phyloP scores from a whole-genome alignment of 2,113 vertebrate species.

The Symphodus melops region DNA sequence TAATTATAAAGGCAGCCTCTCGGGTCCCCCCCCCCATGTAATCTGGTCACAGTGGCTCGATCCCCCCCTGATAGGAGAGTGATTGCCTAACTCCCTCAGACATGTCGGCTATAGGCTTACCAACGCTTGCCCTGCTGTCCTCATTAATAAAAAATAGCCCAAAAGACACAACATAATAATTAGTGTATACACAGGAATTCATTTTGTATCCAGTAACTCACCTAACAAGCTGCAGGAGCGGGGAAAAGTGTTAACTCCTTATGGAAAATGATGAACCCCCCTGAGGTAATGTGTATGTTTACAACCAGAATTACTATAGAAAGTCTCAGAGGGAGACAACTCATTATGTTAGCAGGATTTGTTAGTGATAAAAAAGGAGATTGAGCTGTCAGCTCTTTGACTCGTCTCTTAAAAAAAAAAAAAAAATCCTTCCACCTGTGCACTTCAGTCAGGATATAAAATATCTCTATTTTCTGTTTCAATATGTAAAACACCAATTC shows the following conservation, averaged over 20 bases:
- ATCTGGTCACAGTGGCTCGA: conserved; percentile 76
- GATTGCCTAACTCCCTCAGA: conserved; percentile 63
- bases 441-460: neutral
- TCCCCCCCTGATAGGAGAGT: conserved; percentile 71
- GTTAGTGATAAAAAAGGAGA: neutral
- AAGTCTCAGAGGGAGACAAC: conserved; percentile 2
- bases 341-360: conserved; percentile 29
- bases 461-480: neutral
- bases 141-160: conserved; percentile 56
- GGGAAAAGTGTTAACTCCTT: conserved; percentile 14
- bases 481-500: too few relatives aligned
- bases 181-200: neutral
- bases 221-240: conserved; percentile 23
- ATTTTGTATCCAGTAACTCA: conserved; percentile 18
- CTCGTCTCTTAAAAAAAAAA: conserved; percentile 13
- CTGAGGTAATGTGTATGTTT: conserved; percentile 6
- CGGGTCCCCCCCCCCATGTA: conserved; percentile 66
- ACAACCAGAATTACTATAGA: conserved; percentile 9
- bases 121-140: conserved; percentile 42
- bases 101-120: conserved; percentile 36
- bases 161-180: conserved; percentile 2
- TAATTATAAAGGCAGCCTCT: conserved; percentile 78
- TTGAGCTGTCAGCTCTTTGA: neutral
- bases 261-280: conserved; percentile 31
- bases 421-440: too few relatives aligned